Evolutionary conservation across 2,888 invertebrate species (phyloP).

Genomic region (Octodonta nipae): DNA sequence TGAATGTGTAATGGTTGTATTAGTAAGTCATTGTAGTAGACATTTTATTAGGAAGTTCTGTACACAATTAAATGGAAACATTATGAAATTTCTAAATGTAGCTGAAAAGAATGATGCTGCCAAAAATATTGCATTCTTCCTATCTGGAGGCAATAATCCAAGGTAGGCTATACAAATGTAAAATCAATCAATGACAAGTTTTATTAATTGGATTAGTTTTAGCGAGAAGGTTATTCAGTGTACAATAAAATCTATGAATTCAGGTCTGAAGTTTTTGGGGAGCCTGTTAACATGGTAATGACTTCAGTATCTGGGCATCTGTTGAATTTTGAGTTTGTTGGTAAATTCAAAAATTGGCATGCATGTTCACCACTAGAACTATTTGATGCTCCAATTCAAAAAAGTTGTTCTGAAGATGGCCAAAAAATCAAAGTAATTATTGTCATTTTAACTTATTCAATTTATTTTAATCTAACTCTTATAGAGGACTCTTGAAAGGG

Average conservation of each 20-base stretch:
- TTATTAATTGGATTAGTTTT: slow-evolving; percentile 20
- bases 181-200: no score
- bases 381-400: slow-evolving; percentile 79
- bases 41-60: no score
- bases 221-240: slow-evolving; percentile 78
- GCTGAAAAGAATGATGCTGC: slow-evolving; percentile 99
- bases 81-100: slow-evolving; percentile 65
- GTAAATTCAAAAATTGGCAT: slow-evolving; percentile 64
- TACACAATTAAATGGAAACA: no score
- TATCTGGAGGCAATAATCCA: slow-evolving; percentile 63
- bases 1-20: no score
- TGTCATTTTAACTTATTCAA: no score
- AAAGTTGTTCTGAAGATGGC: slow-evolving; percentile 57
- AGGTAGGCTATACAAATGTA: no score
- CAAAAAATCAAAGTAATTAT: slow-evolving; percentile 59
- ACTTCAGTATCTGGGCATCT: slow-evolving; percentile 97
- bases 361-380: slow-evolving; percentile 66
- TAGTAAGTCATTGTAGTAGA: no score
- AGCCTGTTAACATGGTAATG: slow-evolving; percentile 77
- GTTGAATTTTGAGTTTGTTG: slow-evolving; percentile 64
- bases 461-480: slow-evolving; percentile 18
- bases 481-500: slow-evolving; percentile 52
- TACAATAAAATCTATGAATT: slow-evolving; percentile 97
- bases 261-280: slow-evolving; percentile 58
- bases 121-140: slow-evolving; percentile 77